Evolutionary conservation across 2,113 vertebrate species (phyloP), one percentile per base, ranked within the genome.

Genomic region (Lynx canadensis): DNA sequence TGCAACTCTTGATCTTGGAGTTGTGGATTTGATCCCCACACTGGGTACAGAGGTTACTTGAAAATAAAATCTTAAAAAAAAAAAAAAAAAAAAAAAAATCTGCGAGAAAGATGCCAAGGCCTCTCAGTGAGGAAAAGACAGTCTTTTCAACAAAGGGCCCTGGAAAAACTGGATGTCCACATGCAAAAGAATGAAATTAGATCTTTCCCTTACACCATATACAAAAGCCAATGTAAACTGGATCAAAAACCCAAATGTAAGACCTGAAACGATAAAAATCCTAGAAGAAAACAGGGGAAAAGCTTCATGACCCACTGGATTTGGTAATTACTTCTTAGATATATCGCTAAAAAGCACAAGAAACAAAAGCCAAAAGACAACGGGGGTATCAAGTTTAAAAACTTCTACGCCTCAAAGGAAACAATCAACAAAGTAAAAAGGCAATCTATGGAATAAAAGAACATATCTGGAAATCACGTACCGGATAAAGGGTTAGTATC

Each of bases 321-420:
- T 80, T 85, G 38, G 63, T 90, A 96, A 76, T 91, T 29, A 82
- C 36, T 52, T 78, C 41, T 73, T 55, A 15, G 73, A 65, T 38
- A 86, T 63, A 41, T 65, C 52, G 85, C 33, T 73, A 65, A 86
- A 29, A 69, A 65, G n/a, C 71, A 82, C 6, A 65, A 15, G 60
- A 36, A 88, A 92, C 12, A 76, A 76, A 52, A 55, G 86, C 55
- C 91, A 87, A 94, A 96, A 78, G 55, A 96, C 66, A 66, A 87
- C 74, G 3, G 18, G 14, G 29, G 81, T 25, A 66, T 80, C 73
- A 91, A 90, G 80, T 33, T 73, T 23, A 57, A 52, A 60, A 65
- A 73, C 71, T 91, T 65, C 52, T 85, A 33, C 38, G 45, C 38
- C 71, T 79, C 63, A 90, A 79, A 88, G 38, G 50, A 84, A 90